Percentiles rank a stretch among this genome's conserved stretches.
Evolutionary conservation across 2,797 vertebrate genomes (phyloP).

Genomic region (Lagorchestes hirsutus): DNA sequence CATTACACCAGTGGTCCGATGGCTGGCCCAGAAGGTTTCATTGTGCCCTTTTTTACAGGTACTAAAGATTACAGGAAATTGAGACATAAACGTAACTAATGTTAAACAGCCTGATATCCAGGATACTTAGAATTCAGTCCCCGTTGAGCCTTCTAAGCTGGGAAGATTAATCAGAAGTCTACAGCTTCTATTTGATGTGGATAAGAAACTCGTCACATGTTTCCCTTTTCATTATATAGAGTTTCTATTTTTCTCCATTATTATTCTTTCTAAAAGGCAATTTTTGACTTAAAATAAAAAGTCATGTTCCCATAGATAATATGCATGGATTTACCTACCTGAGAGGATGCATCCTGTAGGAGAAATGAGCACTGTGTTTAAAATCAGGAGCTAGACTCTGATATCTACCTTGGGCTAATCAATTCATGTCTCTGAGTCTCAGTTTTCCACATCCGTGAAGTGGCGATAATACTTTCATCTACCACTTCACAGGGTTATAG

Average conservation of each 20-base stretch:
- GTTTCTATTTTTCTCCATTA: slow-evolving; percentile 27
- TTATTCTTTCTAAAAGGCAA: slow-evolving; percentile 8
- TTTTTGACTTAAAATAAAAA: slow-evolving; percentile 50
- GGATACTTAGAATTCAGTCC: neutral
- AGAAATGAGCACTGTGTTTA: neutral
- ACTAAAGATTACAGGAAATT: neutral
- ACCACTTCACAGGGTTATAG: neutral
- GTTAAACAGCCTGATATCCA: neutral
- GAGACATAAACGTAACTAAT: neutral
- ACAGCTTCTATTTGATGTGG: slow-evolving; percentile 37
- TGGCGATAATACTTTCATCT: neutral
- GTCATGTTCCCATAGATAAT: neutral
- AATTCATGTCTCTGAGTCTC: neutral
- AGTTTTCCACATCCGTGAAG: neutral
- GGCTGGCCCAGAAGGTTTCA: neutral
- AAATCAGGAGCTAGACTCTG: neutral
- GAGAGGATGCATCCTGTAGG: neutral
- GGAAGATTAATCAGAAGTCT: neutral
- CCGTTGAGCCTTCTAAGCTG: neutral
- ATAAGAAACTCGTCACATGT: slow-evolving; percentile 38
- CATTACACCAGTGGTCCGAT: neutral
- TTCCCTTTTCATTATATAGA: slow-evolving; percentile 37
- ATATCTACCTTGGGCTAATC: neutral
- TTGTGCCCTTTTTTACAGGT: neutral
- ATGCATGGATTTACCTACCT: neutral